Percentiles rank a stretch among this genome's conserved stretches.
These are phyloP conservation scores for Chrysopa pallens DNA, from an alignment of 1,140 invertebrate genomes.

Conservation along the genomic window DNA sequence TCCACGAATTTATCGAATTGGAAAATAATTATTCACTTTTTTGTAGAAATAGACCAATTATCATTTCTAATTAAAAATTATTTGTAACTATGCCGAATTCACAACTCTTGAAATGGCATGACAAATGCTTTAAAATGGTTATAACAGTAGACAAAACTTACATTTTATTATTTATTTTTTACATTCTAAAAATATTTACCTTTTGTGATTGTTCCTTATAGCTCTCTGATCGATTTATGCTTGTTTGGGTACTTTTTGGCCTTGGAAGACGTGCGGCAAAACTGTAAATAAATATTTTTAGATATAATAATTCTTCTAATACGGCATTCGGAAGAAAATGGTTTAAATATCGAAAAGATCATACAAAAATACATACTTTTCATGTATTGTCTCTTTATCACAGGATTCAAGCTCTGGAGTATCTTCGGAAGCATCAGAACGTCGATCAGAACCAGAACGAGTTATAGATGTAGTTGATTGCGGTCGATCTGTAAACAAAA, in stretches of 20 bases:
- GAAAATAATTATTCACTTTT: too few species aligned
- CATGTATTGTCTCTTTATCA: background rate
- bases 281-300: conserved; percentile 11
- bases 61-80: too few species aligned
- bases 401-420: background rate
- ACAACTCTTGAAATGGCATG: too few species aligned
- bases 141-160: too few species aligned
- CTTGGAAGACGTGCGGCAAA: conserved; percentile 6
- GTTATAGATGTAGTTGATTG: background rate
- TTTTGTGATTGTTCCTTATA: conserved; percentile 23
- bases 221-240: conserved; percentile 22
- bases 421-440: background rate
- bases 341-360: too few species aligned
- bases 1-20: too few species aligned
- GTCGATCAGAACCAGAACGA: background rate
- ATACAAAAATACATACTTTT: background rate
- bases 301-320: too few species aligned
- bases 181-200: conserved; percentile 11
- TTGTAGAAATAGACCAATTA: too few species aligned
- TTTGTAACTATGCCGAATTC: too few species aligned
- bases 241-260: conserved; percentile 6
- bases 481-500: background rate
- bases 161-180: too few species aligned
- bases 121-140: too few species aligned
- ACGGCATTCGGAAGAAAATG: background rate